phyloP scores from a whole-genome alignment of 2,797 vertebrate genomes.

The Sebastes umbrosus region DNA sequence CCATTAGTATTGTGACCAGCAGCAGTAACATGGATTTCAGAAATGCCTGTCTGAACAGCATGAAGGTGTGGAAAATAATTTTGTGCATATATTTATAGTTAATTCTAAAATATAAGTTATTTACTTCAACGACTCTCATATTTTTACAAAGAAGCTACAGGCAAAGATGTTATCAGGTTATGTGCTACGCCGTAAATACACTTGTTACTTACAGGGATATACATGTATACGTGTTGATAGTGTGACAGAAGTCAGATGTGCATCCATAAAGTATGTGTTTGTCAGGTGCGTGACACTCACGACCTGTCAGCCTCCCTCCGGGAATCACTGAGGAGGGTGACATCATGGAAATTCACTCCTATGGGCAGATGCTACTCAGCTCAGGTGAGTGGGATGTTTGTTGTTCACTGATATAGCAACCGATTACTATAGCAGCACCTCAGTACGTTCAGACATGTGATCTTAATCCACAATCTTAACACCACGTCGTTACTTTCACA shows the following conservation, averaged over 20 bases:
- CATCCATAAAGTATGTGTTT: constrained; percentile 15
- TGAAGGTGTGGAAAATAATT: constrained; percentile 72
- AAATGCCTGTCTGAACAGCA: constrained; percentile 73
- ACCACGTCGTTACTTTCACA: constrained; percentile 33
- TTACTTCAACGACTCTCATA: not conserved
- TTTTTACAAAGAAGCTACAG: not conserved
- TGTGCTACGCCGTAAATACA: not conserved
- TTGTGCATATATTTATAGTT: not conserved
- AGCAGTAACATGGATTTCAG: constrained; percentile 81
- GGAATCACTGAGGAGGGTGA: constrained; percentile 70
- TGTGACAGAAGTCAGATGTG: not conserved
- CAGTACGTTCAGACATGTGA: not conserved
- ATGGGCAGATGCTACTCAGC: constrained; percentile 56
- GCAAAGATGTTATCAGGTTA: not conserved
- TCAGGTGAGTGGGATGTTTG: constrained; percentile 47
- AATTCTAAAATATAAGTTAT: not conserved
- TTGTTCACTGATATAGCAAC: not conserved
- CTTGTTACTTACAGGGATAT: not conserved
- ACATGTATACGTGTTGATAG: not conserved
- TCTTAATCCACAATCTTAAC: not conserved
- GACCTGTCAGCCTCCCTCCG: constrained; percentile 64
- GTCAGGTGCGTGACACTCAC: constrained; percentile 76
- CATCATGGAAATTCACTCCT: constrained; percentile 64
- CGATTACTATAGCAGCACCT: not conserved
- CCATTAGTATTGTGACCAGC: constrained; percentile 75